Evolutionary conservation across 2,113 vertebrate genomes (phyloP).

Genomic region (Salvelinus fontinalis): DNA sequence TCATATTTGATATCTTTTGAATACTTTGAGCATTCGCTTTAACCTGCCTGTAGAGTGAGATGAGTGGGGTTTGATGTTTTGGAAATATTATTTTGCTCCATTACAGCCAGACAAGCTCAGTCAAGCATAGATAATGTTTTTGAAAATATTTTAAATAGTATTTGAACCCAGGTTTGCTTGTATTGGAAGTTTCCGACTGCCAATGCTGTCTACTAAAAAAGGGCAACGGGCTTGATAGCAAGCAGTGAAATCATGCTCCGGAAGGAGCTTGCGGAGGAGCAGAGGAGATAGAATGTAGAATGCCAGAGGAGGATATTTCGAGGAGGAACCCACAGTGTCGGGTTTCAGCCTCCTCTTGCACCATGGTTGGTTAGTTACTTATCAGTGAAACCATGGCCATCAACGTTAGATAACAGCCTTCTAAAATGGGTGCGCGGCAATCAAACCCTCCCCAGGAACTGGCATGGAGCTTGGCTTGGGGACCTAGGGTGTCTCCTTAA

Average conservation of each 20-base stretch:
- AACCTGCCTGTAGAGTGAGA: too few relatives aligned
- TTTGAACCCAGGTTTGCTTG: constrained; percentile 1
- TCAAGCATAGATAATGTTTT: too few relatives aligned
- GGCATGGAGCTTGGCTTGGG: constrained; percentile 6
- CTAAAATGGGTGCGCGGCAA: constrained; percentile 73
- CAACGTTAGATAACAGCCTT: constrained; percentile 70
- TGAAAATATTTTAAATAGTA: too few relatives aligned
- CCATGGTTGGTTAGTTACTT: constrained; percentile 42
- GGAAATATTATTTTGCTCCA: too few relatives aligned
- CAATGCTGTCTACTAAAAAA: constrained; percentile 64
- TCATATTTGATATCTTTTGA: too few relatives aligned
- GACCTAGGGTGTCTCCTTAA: constrained; percentile 61
- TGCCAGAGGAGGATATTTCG: constrained; percentile 57
- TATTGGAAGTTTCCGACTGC: constrained; percentile 11
- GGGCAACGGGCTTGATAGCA: constrained; percentile 56
- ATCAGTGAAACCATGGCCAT: constrained; percentile 72
- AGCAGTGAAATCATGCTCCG: constrained; percentile 65
- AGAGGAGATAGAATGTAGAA: constrained; percentile 19
- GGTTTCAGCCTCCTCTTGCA: constrained; percentile 56
- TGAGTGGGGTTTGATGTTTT: too few relatives aligned
- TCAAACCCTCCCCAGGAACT: constrained; percentile 51
- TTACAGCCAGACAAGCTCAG: too few relatives aligned
- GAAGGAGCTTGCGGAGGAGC: constrained; percentile 24
- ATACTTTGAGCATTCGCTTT: too few relatives aligned
- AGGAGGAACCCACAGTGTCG: constrained; percentile 55